phyloP scores from a whole-genome alignment of 1,140 invertebrate species.

The Drosophila ogumai region DNA sequence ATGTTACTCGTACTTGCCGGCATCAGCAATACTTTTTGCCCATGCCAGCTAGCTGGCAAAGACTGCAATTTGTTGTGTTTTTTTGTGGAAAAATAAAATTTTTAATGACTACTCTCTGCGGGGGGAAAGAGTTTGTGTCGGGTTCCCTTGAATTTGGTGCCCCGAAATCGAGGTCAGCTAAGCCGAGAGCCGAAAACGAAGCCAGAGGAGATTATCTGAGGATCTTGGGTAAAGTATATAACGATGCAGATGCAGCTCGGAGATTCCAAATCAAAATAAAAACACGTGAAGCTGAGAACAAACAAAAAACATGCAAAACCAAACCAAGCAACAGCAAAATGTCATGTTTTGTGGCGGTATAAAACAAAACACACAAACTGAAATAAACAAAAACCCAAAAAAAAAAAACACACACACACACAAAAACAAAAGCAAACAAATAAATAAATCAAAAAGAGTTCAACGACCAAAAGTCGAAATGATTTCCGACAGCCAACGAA shows the following conservation, averaged over 20 bases:
- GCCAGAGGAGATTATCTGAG: not conserved
- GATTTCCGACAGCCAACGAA: slow-evolving; percentile 62
- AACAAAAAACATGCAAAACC: slow-evolving; percentile 40
- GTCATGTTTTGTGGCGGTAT: slow-evolving; percentile 54
- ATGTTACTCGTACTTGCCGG: slow-evolving; percentile 31
- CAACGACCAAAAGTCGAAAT: slow-evolving; percentile 80
- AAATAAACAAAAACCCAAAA: slow-evolving; percentile 9
- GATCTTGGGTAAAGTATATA: not conserved
- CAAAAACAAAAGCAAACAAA: slow-evolving; percentile 38
- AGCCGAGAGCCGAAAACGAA: not conserved
- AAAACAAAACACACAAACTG: slow-evolving; percentile 25
- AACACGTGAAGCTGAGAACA: slow-evolving; percentile 9
- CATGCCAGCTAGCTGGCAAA: not conserved
- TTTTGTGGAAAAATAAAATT: slow-evolving; percentile 34
- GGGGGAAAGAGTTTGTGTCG: slow-evolving; percentile 1
- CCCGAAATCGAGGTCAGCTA: slow-evolving; percentile 12
- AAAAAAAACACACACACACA: slow-evolving; percentile 1
- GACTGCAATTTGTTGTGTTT: slow-evolving; percentile 38
- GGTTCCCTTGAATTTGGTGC: slow-evolving; percentile 10
- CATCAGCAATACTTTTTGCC: slow-evolving; percentile 14
- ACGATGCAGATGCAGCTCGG: slow-evolving; percentile 19
- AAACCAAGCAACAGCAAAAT: slow-evolving; percentile 32
- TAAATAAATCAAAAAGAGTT: slow-evolving; percentile 80
- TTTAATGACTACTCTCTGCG: slow-evolving; percentile 41
- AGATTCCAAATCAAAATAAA: slow-evolving; percentile 34